Evolutionary conservation across 2,888 invertebrate species (phyloP).

Genomic region (Drosophila eohydei): DNA sequence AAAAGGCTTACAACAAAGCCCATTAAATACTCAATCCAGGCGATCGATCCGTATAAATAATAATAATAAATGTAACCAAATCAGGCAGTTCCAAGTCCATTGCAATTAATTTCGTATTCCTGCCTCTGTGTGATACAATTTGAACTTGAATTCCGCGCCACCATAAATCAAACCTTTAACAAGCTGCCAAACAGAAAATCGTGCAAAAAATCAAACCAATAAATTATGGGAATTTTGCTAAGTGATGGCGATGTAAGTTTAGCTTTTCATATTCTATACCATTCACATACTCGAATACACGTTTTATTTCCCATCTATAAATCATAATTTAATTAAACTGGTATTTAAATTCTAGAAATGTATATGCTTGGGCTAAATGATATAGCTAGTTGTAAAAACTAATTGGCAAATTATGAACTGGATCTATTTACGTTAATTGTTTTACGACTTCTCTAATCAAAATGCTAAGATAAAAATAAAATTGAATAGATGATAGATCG

Average conservation of each 20-base stretch:
- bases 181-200: conserved; percentile 38
- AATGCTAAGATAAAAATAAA: background rate
- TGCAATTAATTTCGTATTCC: conserved; percentile 43
- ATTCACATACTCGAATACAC: conserved; percentile 22
- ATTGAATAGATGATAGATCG: background rate
- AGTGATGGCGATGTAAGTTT: conserved; percentile 83
- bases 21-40: conserved; percentile 44
- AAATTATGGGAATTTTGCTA: conserved; percentile 81
- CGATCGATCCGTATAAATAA: conserved; percentile 48
- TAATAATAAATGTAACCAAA: conserved; percentile 53
- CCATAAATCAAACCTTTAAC: conserved; percentile 53
- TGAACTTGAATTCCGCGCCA: conserved; percentile 39
- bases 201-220: conserved; percentile 34
- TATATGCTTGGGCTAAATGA: background rate
- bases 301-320: conserved; percentile 25
- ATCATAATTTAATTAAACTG: conserved; percentile 14
- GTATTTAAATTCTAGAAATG: background rate
- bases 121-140: conserved; percentile 39
- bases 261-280: conserved; percentile 23
- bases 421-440: background rate
- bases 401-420: background rate
- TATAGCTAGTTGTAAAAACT: background rate
- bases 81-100: conserved; percentile 37
- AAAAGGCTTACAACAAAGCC: conserved; percentile 55
- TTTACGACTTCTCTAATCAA: conserved; percentile 6